phyloP scores from a whole-genome alignment of 2,113 vertebrate genomes.

The Ia io region DNA sequence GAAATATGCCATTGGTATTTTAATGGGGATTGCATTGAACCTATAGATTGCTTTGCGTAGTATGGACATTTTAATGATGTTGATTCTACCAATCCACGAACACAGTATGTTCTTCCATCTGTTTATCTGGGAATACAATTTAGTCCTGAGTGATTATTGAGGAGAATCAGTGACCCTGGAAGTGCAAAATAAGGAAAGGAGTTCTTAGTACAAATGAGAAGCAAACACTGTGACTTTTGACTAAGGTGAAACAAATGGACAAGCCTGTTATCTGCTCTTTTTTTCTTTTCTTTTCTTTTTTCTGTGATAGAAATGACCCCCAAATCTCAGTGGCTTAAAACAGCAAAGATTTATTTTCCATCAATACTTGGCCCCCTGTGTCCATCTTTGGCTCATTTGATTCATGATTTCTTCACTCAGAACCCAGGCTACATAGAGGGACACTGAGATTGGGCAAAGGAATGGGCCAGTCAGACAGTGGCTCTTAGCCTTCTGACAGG shows the following conservation, averaged over 20 bases:
- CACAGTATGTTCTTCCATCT: too few relatives aligned
- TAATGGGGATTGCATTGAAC: too few relatives aligned
- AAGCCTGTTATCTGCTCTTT: not conserved
- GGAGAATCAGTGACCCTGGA: not conserved
- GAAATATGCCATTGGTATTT: too few relatives aligned
- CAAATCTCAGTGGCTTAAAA: not conserved
- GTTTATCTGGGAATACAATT: not conserved
- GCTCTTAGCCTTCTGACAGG: not conserved
- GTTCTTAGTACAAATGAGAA: constrained; percentile 41
- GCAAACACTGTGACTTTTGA: constrained; percentile 1
- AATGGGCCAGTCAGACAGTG: not conserved
- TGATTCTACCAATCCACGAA: too few relatives aligned
- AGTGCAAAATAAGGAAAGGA: not conserved
- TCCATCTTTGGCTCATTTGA: not conserved
- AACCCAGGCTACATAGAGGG: not conserved
- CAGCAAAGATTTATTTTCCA: not conserved
- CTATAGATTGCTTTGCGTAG: too few relatives aligned
- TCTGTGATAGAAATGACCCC: not conserved
- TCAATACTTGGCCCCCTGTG: not conserved
- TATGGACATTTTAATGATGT: too few relatives aligned
- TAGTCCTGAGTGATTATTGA: not conserved
- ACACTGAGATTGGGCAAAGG: not conserved
- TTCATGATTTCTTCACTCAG: not conserved
- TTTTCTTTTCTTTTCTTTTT: not conserved
- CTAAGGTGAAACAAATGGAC: constrained; percentile 54